A percentile compares a stretch with the other conserved stretches of the same genome.
phyloP scores from a whole-genome alignment of 2,113 vertebrate genomes.

The Platichthys flesus region DNA sequence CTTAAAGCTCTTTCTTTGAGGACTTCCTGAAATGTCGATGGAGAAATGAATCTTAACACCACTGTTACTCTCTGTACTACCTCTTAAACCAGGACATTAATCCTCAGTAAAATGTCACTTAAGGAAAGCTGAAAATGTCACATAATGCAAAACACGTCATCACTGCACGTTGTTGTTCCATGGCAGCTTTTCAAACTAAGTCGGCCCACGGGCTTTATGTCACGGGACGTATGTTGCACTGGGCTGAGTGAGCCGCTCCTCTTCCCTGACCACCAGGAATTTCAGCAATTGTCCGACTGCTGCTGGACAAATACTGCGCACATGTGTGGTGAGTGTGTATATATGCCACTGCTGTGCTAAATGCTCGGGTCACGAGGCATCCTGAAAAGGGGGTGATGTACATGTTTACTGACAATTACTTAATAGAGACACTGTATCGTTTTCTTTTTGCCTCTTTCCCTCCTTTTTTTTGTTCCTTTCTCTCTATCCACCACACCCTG shows the following conservation, averaged over 20 bases:
- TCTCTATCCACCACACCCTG: conserved; percentile 32
- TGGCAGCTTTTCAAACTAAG: neutral
- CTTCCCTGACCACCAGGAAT: conserved; percentile 5
- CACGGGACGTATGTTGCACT: neutral
- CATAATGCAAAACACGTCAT: no score
- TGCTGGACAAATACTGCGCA: conserved; percentile 6
- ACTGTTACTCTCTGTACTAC: neutral
- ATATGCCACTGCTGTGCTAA: conserved; percentile 21
- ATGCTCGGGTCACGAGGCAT: conserved; percentile 45
- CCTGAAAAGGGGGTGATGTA: conserved; percentile 39
- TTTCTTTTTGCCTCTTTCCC: conserved; percentile 24
- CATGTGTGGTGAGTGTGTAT: conserved; percentile 1
- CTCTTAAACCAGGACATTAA: neutral
- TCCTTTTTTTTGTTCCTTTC: conserved; percentile 17
- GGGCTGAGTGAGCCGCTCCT: neutral
- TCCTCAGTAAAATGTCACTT: neutral
- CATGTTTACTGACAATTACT: conserved; percentile 50
- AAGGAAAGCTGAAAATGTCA: neutral
- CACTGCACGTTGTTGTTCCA: neutral
- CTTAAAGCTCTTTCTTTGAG: no score
- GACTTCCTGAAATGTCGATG: no score
- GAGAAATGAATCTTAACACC: no score
- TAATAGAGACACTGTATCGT: conserved; percentile 63
- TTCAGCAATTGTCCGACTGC: conserved; percentile 12
- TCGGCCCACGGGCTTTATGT: neutral